Evolutionary conservation across 2,888 invertebrate species (phyloP), one percentile per base, ranked within the genome.

Genomic region (Oxycera nigricornis): DNA sequence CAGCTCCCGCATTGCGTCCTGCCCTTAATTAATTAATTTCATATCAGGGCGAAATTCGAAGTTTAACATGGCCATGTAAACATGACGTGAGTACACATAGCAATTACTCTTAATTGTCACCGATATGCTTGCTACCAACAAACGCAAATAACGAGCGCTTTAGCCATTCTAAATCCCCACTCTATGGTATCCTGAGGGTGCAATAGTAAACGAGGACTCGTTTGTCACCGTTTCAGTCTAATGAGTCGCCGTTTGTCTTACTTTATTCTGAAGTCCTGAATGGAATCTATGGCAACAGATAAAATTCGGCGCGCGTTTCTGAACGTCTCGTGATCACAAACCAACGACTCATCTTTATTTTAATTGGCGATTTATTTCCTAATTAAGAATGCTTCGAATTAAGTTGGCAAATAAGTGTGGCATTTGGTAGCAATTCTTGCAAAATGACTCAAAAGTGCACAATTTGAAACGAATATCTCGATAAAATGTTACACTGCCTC

Each of bases 371-470:
- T 46, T 17, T 46, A 17, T 7, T 46, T 46, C 3, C 17, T 14
- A 46, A 46, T n/a, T 46, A 46, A 46, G 11, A 46, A 7, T 3
- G 46, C 14, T 7, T 46, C 46, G n/a, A 28, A 35, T 62, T 11
- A 62, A 20, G 46, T 68, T 68, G 67, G 67, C 67, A 68, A 46
- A 26, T 30, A 11, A 68, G 46, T 68, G 6, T 20, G 52, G 52
- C 52, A 55, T n/a, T 62, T 62, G 62, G 62, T 39, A 35, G 35
- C 2, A 24, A 6, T 2, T 6, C 7, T 24, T 22, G 4, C 52
- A 2, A 55, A 55, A 9, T 55, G 52, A 55, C 52, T 24, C 62
- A 35, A 17, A 14, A 28, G 2, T 17, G 31, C 17, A 9, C 24
- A 55, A 55, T 55, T 62, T 62, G 62, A 39, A 31, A 62, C 20